Percentiles rank a stretch among this genome's conserved stretches.
Evolutionary conservation across 2,888 invertebrate genomes (phyloP).

Genomic region (Slavum lentiscoides): DNA sequence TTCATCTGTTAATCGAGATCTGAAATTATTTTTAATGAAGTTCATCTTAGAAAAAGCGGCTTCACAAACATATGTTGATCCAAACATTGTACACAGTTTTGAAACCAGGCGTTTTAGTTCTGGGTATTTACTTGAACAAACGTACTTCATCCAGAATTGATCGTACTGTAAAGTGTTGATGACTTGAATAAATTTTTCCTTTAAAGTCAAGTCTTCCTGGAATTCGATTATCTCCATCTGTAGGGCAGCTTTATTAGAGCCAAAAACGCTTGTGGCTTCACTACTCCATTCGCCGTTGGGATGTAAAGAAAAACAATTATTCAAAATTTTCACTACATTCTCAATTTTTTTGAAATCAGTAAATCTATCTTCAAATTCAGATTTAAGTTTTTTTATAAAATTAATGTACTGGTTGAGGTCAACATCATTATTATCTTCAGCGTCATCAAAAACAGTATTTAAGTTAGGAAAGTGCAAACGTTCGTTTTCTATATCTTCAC

Average conservation of each 20-base stretch:
- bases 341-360: no score
- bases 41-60: neutral
- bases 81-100: conserved; percentile 49
- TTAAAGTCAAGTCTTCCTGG: conserved; percentile 56
- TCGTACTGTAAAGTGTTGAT: conserved; percentile 44
- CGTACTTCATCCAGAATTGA: conserved; percentile 51
- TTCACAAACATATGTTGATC: neutral
- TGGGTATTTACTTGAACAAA: conserved; percentile 35
- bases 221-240: conserved; percentile 57
- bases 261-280: conserved; percentile 45
- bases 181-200: conserved; percentile 36
- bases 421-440: no score
- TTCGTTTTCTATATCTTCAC: conserved; percentile 31
- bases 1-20: neutral
- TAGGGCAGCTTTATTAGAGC: conserved; percentile 56
- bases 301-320: conserved; percentile 50
- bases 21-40: neutral
- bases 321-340: conserved; percentile 53
- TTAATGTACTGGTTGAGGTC: no score
- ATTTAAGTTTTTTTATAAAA: no score
- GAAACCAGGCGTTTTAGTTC: conserved; percentile 2
- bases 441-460: conserved; percentile 28
- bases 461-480: conserved; percentile 43
- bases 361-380: no score
- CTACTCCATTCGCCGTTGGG: conserved; percentile 30